phyloP scores from a whole-genome alignment of 2,797 vertebrate species.

The Diplodus puntazzo region DNA sequence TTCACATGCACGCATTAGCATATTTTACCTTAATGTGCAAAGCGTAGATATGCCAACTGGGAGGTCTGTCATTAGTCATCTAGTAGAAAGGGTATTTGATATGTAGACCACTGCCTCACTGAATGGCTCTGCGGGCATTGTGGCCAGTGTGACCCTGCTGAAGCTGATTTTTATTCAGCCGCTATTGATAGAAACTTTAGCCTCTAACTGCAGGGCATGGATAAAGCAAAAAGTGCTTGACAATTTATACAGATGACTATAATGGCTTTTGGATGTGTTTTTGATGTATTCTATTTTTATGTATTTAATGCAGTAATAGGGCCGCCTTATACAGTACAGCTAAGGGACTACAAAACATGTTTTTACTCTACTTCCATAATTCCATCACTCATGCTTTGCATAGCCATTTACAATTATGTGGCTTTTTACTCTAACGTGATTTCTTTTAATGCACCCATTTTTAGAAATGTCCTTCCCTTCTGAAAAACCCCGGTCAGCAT shows the following conservation, averaged over 20 bases:
- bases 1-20: slow-evolving; percentile 71
- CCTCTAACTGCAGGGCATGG: neutral
- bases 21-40: slow-evolving; percentile 74
- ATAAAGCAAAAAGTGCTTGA: neutral
- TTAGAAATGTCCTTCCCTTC: slow-evolving; percentile 29
- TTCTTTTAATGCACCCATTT: slow-evolving; percentile 23
- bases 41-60: slow-evolving; percentile 49
- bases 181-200: slow-evolving; percentile 21
- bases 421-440: slow-evolving; percentile 21
- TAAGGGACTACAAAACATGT: neutral
- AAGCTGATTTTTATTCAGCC: slow-evolving; percentile 22
- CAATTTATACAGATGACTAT: neutral
- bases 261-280: slow-evolving; percentile 9
- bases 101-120: slow-evolving; percentile 20
- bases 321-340: neutral
- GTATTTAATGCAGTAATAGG: neutral
- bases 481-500: neutral
- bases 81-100: slow-evolving; percentile 45
- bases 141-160: slow-evolving; percentile 25
- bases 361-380: slow-evolving; percentile 5
- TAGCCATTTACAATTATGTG: neutral
- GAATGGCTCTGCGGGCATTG: slow-evolving; percentile 18
- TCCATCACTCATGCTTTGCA: slow-evolving; percentile 6
- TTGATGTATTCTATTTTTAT: neutral
- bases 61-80: slow-evolving; percentile 58